phyloP scores from a whole-genome alignment of 2,888 invertebrate genomes.

The Xiphydria camelus region DNA sequence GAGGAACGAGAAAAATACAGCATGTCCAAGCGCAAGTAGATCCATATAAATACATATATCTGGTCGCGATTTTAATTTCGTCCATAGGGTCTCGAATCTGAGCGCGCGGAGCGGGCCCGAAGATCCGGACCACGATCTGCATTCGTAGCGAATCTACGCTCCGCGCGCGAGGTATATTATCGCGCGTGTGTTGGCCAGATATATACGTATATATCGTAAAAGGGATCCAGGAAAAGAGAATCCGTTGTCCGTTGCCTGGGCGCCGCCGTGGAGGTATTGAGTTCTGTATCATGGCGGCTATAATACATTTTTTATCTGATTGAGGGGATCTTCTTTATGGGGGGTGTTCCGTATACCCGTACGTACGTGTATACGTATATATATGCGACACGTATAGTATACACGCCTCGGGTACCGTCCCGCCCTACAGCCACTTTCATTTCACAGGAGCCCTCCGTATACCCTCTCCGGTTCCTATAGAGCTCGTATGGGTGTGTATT shows the following conservation, averaged over 20 bases:
- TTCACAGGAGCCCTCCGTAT: conserved; percentile 22
- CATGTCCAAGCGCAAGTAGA: too few species aligned
- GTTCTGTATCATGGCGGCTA: conserved; percentile 57
- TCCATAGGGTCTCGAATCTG: too few species aligned
- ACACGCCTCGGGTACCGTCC: neutral
- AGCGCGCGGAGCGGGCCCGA: too few species aligned
- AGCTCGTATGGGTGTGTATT: too few species aligned
- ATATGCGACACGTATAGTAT: neutral
- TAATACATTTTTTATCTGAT: conserved; percentile 59
- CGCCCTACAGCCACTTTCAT: conserved; percentile 7
- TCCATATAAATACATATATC: too few species aligned
- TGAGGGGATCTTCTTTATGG: conserved; percentile 57
- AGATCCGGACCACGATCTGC: conserved; percentile 39
- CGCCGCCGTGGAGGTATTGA: conserved; percentile 51
- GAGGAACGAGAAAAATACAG: too few species aligned
- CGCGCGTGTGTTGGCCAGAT: conserved; percentile 3
- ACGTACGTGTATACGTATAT: neutral
- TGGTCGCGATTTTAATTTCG: conserved; percentile 43
- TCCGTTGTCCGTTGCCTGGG: conserved; percentile 38
- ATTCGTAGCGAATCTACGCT: conserved; percentile 42
- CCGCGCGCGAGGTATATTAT: neutral
- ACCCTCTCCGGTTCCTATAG: conserved; percentile 6
- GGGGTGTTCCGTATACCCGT: conserved; percentile 41
- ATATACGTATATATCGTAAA: neutral
- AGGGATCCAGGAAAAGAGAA: conserved; percentile 20